These are phyloP conservation scores for Hippopotamus amphibius DNA, from an alignment of 2,113 vertebrate genomes.

Conservation along the genomic window DNA sequence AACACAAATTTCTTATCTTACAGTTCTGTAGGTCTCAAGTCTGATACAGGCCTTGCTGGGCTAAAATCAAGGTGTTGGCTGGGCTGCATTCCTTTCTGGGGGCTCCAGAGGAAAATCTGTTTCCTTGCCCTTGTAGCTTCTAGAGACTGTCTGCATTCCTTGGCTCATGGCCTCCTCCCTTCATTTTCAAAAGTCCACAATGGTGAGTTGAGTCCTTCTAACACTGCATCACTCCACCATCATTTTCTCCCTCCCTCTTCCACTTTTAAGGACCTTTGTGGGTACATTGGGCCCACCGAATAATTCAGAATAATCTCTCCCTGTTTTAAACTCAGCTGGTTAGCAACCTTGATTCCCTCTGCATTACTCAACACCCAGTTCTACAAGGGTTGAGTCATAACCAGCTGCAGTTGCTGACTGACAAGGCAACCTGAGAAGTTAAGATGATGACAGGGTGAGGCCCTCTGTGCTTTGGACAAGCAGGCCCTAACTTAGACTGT, in stretches of 20 bases:
- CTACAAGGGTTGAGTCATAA: too few species aligned
- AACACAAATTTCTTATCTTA: background rate
- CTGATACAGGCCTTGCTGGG: background rate
- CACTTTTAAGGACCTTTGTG: background rate
- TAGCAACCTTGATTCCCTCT: background rate
- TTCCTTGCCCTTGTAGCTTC: background rate
- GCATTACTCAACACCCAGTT: too few species aligned
- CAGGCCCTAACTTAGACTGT: too few species aligned
- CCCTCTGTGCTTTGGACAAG: too few species aligned
- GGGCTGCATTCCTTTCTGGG: background rate
- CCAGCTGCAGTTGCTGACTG: too few species aligned
- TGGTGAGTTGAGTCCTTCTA: background rate
- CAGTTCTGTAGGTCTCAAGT: background rate
- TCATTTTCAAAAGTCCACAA: background rate
- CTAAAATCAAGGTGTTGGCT: background rate
- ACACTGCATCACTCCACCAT: background rate
- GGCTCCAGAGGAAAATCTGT: background rate
- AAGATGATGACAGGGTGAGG: too few species aligned
- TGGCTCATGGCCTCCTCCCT: background rate
- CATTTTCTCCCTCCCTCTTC: background rate
- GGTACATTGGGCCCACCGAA: background rate
- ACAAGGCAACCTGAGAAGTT: too few species aligned
- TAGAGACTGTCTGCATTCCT: background rate
- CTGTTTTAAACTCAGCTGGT: background rate
- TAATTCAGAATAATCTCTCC: background rate